These are phyloP conservation scores for Drosophila serrata DNA, from an alignment of 1,140 invertebrate genomes.

Conservation along the genomic window DNA sequence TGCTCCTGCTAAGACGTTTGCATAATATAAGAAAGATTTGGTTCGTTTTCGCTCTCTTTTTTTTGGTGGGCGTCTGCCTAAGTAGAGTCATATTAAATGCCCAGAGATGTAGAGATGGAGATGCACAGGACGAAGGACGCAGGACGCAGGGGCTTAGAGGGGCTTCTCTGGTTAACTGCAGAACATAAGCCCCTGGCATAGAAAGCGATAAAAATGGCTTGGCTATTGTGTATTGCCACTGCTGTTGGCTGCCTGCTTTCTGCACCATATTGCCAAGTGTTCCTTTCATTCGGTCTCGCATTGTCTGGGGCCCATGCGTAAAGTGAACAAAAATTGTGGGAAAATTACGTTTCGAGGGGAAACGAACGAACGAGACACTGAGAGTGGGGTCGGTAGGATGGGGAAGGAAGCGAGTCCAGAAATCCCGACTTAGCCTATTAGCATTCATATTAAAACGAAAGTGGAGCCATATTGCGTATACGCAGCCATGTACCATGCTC, in stretches of 20 bases:
- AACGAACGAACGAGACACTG: not conserved
- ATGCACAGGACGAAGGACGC: not conserved
- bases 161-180: constrained; percentile 73
- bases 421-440: constrained; percentile 83
- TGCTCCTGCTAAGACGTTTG: constrained; percentile 54
- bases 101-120: constrained; percentile 13
- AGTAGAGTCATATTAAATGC: constrained; percentile 76
- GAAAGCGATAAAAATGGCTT: constrained; percentile 81
- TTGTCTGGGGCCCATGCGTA: constrained; percentile 71
- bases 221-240: constrained; percentile 63
- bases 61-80: constrained; percentile 34
- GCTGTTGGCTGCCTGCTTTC: constrained; percentile 17
- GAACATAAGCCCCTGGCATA: constrained; percentile 73
- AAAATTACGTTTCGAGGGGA: constrained; percentile 76
- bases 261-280: constrained; percentile 63
- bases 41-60: constrained; percentile 9
- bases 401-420: constrained; percentile 44
- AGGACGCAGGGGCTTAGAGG: constrained; percentile 23
- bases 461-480: constrained; percentile 83
- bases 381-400: not conserved
- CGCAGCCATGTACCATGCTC: constrained; percentile 53
- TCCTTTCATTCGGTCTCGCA: constrained; percentile 44
- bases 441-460: constrained; percentile 84
- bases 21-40: constrained; percentile 64
- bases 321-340: constrained; percentile 82